Base-by-base conservation (phyloP, 2,797 vertebrate species). In the Phrynocephalus guinanensis region DNA sequence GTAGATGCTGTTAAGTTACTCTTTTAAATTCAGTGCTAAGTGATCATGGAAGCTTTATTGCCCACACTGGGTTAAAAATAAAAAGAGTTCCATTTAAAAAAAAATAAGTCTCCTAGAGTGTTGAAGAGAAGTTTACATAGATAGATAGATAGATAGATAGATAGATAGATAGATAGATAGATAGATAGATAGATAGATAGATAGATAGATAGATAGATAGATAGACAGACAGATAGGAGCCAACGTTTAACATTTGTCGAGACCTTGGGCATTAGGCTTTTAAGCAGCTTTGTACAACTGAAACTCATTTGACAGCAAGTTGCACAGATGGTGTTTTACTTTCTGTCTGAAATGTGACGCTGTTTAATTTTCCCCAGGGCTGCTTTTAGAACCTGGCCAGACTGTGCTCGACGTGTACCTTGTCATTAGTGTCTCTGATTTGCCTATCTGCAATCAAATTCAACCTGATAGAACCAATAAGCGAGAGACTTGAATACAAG, bases 291-390 rank as follows among this genome's bases (percentile, higher is more conserved):
- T 94, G 52, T 84, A 82, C 56, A 77, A 79, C 88, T 92, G 90
- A 91, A 94, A 93, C 87, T 93, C 70, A 88, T 93, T 92, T 94
- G 92, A 91, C 72, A 86, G 77, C 82, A 85, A 73, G 79, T 85
- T 85, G 87, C 88, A 89, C 95, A 95, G 94, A 95, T 95, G 94
- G 94, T 85, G 82, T 83, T 89, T 93, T 92, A 86, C 87, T 93
- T 94, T 92, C 85, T 85, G 84, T 87, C 87, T 94, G 93, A 95
- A 95, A 94, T 88, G 82, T 85, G 91, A 89, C 0, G 0, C 83
- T 91, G 93, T 93, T 94, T 92, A 88, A 95, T 95, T 95, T 95
- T 90, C 87, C 88, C 76, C 44, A 81, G 81, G 91, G 83, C 76
- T 68, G 86, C 26, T 87, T 56, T 38, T 63, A 89, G 90, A 92